Base-by-base conservation (phyloP, 2,888 invertebrate species). In the Antheraea assamensis region DNA sequence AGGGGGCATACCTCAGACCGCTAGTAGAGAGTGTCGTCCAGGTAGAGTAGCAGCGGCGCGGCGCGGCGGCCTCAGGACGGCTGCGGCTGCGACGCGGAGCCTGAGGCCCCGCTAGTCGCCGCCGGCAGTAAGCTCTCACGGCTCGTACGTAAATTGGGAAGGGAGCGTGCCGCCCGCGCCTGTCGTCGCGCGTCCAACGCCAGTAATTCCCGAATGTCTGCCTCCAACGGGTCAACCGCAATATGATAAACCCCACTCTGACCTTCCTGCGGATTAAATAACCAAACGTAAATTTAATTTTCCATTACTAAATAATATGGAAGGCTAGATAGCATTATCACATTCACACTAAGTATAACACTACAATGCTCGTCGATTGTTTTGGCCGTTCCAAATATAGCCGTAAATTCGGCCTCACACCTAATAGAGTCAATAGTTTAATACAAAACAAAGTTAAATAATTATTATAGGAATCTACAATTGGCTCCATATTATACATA, bases 81-180 rank as follows among this genome's bases (percentile, higher is more conserved):
- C 13, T 58, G 58, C 10, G 82, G 81, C 76, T 35, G 52, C 58
- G 76, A 74, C 70, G 72, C 74, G 68, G 79, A 76, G 79, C 80
- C 58, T 7, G 58, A 24, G n/a, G 58, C 58, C 10, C 13, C n/a
- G 73, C 73, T 81, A 78, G 88, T 88, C 82, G 87, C 84, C 86
- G 86, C 86, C 71, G 80, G 82, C 75, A 83, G 83, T 74, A 84
- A 82, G 73, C 79, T 80, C 83, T 85, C 85, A 71, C 83, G 96
- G 88, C 96, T 96, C 83, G 96, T 96, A 90, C 96, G 96, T 92
- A 97, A 94, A 94, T 97, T 96, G 90, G 97, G 97, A 94, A 97
- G 95, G 80, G 93, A 93, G 79, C 92, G 91, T 82, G 95, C 89
- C 90, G 90, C 88, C 86, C 96, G 87, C 89, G 91, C 89, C 83